A percentile compares a stretch with the other conserved stretches of the same genome.
Evolutionary conservation across 2,113 vertebrate species (phyloP).

Genomic region (Petrocephalus zakoni): DNA sequence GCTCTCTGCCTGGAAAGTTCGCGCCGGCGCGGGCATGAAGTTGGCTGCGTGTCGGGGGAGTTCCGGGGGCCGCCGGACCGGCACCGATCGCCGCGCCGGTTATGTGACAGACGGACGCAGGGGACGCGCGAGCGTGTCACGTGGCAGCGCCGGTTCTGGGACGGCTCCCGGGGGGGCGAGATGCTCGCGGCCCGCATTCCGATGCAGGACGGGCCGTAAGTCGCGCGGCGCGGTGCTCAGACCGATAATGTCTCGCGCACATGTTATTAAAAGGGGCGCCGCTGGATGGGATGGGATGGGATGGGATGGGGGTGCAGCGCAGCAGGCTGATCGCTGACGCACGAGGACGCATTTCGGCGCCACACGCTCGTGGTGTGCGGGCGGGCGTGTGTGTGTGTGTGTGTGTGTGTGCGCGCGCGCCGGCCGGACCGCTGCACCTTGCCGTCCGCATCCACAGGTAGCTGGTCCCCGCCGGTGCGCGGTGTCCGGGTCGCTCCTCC

Average conservation of each 20-base stretch:
- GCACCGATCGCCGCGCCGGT: background rate
- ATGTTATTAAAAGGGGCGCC: background rate
- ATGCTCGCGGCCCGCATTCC: background rate
- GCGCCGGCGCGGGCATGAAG: background rate
- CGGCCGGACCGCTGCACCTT: background rate
- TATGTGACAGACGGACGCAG: background rate
- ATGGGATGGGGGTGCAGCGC: too few relatives aligned
- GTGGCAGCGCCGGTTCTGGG: background rate
- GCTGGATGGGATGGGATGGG: background rate
- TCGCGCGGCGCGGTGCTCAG: too few relatives aligned
- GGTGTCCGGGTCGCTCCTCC: background rate
- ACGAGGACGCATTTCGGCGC: background rate
- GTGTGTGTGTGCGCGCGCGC: background rate
- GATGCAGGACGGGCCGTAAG: too few relatives aligned
- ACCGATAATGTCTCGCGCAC: background rate
- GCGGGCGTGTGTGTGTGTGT: background rate
- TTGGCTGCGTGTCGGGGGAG: too few relatives aligned
- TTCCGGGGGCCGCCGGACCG: too few relatives aligned
- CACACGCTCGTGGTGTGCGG: background rate
- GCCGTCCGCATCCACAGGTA: slow-evolving; percentile 1
- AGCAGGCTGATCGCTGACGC: background rate
- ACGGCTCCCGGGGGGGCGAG: background rate
- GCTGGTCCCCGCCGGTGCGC: background rate
- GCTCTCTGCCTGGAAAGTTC: background rate
- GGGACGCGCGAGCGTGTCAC: background rate